phyloP scores from a whole-genome alignment of 2,113 vertebrate genomes.

The Smithornis capensis region DNA sequence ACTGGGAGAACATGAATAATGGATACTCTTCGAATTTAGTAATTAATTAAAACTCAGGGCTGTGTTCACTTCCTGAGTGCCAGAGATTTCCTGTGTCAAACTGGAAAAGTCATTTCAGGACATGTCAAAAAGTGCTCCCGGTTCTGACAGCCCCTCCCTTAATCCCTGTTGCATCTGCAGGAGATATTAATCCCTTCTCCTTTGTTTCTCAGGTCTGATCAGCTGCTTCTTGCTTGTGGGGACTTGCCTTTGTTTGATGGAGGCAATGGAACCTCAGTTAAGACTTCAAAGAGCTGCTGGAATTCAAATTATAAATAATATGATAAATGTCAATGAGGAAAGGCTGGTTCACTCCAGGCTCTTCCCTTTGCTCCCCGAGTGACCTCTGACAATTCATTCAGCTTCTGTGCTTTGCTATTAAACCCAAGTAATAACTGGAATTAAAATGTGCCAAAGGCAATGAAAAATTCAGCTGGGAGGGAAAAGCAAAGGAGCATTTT shows the following conservation, averaged over 20 bases:
- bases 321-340: background rate
- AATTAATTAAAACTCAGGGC: background rate
- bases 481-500: background rate
- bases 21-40: fast-evolving
- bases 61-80: background rate
- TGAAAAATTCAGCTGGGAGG: background rate
- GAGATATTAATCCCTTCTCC: background rate
- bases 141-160: background rate
- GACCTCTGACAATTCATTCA: slow-evolving; percentile 15
- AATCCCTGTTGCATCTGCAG: background rate
- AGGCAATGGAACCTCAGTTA: background rate
- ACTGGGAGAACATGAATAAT: fast-evolving
- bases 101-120: background rate
- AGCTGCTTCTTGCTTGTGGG: fast-evolving
- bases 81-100: background rate
- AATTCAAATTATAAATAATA: background rate
- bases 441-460: slow-evolving; percentile 24
- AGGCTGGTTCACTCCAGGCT: background rate
- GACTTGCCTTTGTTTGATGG: background rate
- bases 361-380: background rate
- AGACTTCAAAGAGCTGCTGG: background rate
- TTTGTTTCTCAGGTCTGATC: background rate
- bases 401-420: background rate
- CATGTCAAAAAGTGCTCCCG: background rate
- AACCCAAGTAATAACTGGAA: slow-evolving; percentile 37